Evolutionary conservation across 2,113 vertebrate species (phyloP), one percentile per base, ranked within the genome.

Genomic region (Eulemur macaco): DNA sequence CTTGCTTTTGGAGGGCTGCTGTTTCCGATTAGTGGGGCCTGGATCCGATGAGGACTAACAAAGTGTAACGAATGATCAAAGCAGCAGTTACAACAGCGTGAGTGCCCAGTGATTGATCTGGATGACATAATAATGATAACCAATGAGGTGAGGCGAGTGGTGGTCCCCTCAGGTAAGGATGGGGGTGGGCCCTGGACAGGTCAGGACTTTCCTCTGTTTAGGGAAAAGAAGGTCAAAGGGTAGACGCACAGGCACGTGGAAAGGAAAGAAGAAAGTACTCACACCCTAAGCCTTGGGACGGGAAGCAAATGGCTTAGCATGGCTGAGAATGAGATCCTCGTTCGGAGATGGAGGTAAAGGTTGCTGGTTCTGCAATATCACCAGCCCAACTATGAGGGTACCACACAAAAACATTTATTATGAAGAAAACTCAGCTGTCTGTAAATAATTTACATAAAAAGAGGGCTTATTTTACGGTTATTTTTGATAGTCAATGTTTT

Each of bases 31-130:
- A 99, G 91, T 56, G 47, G 96, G 96, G 98, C 95, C 98, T 99
- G 99, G 98, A 97, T 98, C 98, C 97, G 98, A 99, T 99, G 98
- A 99, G 98, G 97, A 98, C 98, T 99, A 99, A 99, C 98, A 98
- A 99, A 99, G 98, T 98, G 98, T 98, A 99, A 98, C 99, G 98
- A 99, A 99, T 99, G 98, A 99, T 99, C 98, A 99, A 99, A 99
- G 99, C 82, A 15, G 94, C 94, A 97, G 98, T 98, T 98, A 98
- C 97, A 97, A 96, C 97, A 97, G 98, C 89, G 89, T 80, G 96
- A 98, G 98, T 96, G 97, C 96, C 98, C 98, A 98, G 96, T 98
- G 98, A 98, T 98, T 98, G 98, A 98, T 98, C 97, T 98, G 97
- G 98, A 98, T 99, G 99, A 99, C 98, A 98, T 98, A 98, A 99